Conservation (phyloP, 2,888 invertebrate species). For the Machimus rusticus region DNA sequence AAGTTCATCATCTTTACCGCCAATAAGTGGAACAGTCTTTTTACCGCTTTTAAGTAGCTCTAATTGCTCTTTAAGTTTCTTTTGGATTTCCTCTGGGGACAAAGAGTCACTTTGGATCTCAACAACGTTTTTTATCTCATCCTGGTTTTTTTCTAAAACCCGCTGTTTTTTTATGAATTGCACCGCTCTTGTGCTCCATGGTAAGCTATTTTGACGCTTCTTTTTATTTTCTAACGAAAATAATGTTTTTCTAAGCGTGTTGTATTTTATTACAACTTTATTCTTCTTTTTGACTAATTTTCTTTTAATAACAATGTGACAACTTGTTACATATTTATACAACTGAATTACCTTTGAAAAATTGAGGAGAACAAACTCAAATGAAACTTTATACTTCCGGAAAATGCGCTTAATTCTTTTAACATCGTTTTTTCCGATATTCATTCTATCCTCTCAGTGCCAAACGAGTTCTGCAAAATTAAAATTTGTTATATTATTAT, state of each 20-base stretch:
- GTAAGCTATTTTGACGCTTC: background rate
- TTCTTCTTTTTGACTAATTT: background rate
- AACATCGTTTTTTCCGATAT: background rate
- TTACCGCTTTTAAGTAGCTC: conserved; percentile 51
- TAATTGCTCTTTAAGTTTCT: conserved; percentile 58
- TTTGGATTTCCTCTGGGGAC: conserved; percentile 54
- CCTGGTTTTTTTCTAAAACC: conserved; percentile 48
- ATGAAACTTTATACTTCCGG: conserved; percentile 3
- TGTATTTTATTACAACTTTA: background rate
- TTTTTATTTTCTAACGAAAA: background rate
- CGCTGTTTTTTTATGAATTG: conserved; percentile 51
- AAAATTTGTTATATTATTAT: background rate
- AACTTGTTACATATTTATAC: background rate
- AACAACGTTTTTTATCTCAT: background rate
- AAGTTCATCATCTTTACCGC: background rate
- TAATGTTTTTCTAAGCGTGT: background rate
- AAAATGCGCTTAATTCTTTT: background rate
- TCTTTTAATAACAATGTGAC: conserved; percentile 1
- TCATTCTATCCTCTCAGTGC: background rate
- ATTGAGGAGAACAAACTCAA: conserved; percentile 3
- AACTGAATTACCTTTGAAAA: background rate
- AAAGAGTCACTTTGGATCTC: background rate
- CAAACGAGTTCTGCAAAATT: background rate
- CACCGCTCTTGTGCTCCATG: conserved; percentile 56
- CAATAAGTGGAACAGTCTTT: background rate